phyloP scores from a whole-genome alignment of 1,140 invertebrate genomes.

The Temnothorax nylanderi region DNA sequence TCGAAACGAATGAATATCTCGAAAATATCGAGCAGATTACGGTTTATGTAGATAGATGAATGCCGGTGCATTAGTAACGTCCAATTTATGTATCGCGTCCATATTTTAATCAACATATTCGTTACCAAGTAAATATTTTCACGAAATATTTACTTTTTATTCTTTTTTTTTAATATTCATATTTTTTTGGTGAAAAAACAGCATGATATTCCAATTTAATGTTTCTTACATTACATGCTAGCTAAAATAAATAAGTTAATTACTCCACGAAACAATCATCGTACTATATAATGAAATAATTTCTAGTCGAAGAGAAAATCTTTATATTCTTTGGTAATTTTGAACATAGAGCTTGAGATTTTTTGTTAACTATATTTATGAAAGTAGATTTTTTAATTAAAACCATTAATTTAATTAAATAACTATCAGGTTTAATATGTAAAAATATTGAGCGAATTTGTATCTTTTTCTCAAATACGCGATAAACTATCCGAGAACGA shows the following conservation, averaged over 20 bases:
- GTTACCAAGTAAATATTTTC: not conserved
- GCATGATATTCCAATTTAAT: slow-evolving; percentile 5
- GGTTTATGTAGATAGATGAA: not conserved
- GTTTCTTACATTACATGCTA: not conserved
- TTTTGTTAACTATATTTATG: not conserved
- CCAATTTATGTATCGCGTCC: slow-evolving; percentile 2
- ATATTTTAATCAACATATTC: slow-evolving; percentile 4
- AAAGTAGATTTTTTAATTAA: not conserved
- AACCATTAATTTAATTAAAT: not conserved
- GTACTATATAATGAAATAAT: not conserved
- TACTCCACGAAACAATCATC: not conserved
- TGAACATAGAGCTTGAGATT: not conserved
- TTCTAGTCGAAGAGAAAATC: not conserved
- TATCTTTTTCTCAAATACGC: not conserved
- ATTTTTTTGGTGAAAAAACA: slow-evolving; percentile 9
- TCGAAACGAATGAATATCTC: slow-evolving; percentile 5
- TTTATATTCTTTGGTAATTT: not conserved
- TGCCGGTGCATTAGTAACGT: not conserved
- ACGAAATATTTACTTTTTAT: not conserved
- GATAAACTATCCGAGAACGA: not conserved
- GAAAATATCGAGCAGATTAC: not conserved
- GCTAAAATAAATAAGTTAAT: slow-evolving; percentile 12
- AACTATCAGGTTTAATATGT: not conserved
- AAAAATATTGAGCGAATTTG: not conserved
- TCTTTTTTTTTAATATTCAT: slow-evolving; percentile 4